These are phyloP conservation scores for Poecilia latipinna DNA, from an alignment of 2,113 vertebrate species.

Conservation along the genomic window DNA sequence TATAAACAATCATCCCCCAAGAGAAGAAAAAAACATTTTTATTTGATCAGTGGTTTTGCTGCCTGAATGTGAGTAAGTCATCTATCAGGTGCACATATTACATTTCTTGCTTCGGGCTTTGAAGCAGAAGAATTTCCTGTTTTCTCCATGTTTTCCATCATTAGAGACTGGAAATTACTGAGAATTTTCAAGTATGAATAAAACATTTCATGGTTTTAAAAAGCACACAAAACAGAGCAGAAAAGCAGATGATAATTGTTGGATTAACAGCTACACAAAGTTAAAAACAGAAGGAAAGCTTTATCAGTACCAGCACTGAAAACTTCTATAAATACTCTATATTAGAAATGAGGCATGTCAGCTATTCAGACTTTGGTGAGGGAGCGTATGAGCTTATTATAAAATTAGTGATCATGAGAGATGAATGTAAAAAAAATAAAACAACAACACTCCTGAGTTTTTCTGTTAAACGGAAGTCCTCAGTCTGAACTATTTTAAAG, in stretches of 20 bases:
- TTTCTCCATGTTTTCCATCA: background rate
- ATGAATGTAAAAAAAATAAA: constrained; percentile 1
- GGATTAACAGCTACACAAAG: background rate
- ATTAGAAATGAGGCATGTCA: background rate
- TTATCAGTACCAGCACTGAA: background rate
- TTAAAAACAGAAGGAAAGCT: background rate
- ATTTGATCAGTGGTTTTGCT: constrained; percentile 1
- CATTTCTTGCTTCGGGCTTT: background rate
- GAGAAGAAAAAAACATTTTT: too few species aligned
- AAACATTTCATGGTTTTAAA: background rate
- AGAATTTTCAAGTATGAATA: background rate
- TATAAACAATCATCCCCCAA: background rate
- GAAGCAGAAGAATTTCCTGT: constrained; percentile 2
- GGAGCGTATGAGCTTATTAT: too few species aligned
- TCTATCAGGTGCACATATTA: background rate
- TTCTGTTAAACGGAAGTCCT: constrained; percentile 8
- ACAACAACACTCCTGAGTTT: background rate
- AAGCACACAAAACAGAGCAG: background rate
- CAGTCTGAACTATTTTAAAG: background rate
- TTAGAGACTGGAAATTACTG: background rate
- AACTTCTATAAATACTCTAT: background rate
- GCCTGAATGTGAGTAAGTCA: background rate
- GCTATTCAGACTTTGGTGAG: too few species aligned
- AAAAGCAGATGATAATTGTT: background rate
- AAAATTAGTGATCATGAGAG: background rate